Evolutionary conservation across 2,888 invertebrate species (phyloP).

Genomic region (Tolmerus cingulatus): DNA sequence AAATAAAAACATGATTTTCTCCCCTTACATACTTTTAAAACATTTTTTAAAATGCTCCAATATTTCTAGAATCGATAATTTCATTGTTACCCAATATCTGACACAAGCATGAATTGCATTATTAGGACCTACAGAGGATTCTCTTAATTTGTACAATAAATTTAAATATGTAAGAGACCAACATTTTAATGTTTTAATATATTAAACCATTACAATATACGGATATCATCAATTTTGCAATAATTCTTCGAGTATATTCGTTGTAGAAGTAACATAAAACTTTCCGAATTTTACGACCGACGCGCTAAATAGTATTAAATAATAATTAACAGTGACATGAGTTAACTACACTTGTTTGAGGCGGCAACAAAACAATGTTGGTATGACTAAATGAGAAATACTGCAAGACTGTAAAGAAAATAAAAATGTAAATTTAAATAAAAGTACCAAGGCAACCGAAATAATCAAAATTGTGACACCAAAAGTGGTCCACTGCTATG

Average conservation of each 20-base stretch:
- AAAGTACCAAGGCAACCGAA: neutral
- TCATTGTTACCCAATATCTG: too few relatives aligned
- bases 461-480: constrained; percentile 6
- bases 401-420: neutral
- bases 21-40: too few relatives aligned
- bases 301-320: neutral
- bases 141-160: too few relatives aligned
- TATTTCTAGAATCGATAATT: too few relatives aligned
- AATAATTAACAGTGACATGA: neutral
- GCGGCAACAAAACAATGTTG: neutral
- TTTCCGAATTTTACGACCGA: neutral
- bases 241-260: neutral
- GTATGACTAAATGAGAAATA: neutral
- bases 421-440: constrained; percentile 15
- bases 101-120: too few relatives aligned
- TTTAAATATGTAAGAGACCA: too few relatives aligned
- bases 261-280: neutral
- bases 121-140: too few relatives aligned
- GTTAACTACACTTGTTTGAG: neutral
- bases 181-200: neutral
- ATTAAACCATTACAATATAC: neutral
- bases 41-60: too few relatives aligned
- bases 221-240: neutral
- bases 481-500: constrained; percentile 59
- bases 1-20: too few relatives aligned